Conservation (phyloP, 2,113 vertebrate species). For the Neoarius graeffei region DNA sequence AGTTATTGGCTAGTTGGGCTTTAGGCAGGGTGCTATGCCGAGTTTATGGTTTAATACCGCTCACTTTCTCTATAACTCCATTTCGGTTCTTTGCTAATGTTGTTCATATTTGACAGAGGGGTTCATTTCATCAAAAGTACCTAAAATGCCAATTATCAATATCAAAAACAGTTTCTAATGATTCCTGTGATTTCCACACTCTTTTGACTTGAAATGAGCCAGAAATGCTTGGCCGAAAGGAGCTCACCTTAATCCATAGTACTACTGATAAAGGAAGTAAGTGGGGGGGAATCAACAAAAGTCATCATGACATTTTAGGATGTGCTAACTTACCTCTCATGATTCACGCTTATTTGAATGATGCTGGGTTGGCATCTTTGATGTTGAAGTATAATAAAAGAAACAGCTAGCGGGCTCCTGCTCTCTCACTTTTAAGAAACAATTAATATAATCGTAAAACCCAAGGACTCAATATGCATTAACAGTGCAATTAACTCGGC, state of each 20-base stretch:
- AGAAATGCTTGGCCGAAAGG: background rate
- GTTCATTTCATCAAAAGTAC: background rate
- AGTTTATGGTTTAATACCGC: background rate
- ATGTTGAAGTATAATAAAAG: constrained; percentile 49
- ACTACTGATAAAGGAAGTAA: background rate
- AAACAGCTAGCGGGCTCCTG: constrained; percentile 2
- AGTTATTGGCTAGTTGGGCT: background rate
- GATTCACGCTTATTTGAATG: background rate
- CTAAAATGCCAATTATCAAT: background rate
- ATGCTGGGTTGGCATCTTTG: constrained; percentile 29
- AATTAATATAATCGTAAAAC: constrained; percentile 34
- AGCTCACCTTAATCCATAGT: background rate
- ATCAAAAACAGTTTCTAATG: background rate
- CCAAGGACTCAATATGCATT: constrained; percentile 46
- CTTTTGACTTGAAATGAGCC: background rate
- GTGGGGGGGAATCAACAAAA: background rate
- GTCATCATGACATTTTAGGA: constrained; percentile 72
- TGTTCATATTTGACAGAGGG: background rate
- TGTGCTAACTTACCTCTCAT: constrained; percentile 49
- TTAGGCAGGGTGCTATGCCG: background rate
- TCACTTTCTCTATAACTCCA: background rate
- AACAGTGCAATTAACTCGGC: constrained; percentile 41
- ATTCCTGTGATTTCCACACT: background rate
- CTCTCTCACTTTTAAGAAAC: background rate
- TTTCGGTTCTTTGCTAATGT: background rate